A percentile compares a stretch with the other conserved stretches of the same genome.
phyloP scores from a whole-genome alignment of 2,113 vertebrate genomes.

The Junco hyemalis region DNA sequence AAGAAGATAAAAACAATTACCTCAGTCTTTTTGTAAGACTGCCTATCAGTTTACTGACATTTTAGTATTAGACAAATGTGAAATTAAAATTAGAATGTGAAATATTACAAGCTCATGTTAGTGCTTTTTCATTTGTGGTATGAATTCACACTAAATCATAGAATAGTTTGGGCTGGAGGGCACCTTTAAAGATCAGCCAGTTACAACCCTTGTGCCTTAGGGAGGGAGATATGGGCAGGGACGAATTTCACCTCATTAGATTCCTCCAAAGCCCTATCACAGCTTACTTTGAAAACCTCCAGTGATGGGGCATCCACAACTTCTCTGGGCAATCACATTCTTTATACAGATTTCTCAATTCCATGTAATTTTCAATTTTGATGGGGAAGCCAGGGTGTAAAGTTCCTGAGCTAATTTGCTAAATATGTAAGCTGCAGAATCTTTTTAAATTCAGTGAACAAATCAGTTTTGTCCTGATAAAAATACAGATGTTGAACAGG shows the following conservation, averaged over 20 bases:
- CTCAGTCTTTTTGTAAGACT: not conserved
- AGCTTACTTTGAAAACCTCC: not conserved
- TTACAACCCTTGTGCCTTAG: not conserved
- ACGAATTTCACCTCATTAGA: not conserved
- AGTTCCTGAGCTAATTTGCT: not conserved
- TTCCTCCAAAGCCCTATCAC: not conserved
- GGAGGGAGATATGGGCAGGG: not conserved
- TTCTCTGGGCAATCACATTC: not conserved
- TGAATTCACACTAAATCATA: not conserved
- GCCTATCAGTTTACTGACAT: not conserved
- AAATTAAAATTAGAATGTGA: not conserved
- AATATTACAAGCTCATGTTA: not conserved
- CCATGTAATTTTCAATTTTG: not conserved
- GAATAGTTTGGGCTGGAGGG: not conserved
- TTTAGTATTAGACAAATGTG: not conserved
- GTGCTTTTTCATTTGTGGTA: not conserved
- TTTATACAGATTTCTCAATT: not conserved
- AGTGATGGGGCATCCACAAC: fast-evolving
- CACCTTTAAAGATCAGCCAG: not conserved
- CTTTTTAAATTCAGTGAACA: not conserved
- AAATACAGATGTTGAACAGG: not conserved
- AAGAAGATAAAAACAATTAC: not conserved
- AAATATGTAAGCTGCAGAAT: not conserved
- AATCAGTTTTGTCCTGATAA: not conserved
- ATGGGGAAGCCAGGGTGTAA: not conserved